These are phyloP conservation scores for Callocephalon fimbriatum DNA, from an alignment of 2,113 vertebrate species.

Conservation along the genomic window DNA sequence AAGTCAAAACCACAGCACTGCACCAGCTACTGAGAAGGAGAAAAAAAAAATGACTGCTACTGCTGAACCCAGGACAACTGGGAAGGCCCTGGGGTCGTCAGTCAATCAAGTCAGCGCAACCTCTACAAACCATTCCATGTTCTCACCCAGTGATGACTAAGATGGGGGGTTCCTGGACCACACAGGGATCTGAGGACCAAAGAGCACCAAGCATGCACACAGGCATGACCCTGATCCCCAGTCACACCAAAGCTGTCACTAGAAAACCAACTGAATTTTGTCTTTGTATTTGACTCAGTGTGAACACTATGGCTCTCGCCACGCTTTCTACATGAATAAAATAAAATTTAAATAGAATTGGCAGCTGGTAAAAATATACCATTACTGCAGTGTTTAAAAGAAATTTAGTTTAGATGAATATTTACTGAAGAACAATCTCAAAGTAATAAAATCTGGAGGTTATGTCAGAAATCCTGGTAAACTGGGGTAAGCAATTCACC, in stretches of 20 bases:
- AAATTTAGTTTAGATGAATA: neutral
- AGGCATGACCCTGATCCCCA: neutral
- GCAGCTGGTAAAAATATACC: neutral
- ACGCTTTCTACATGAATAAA: neutral
- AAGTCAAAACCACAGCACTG: no score
- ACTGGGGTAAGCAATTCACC: neutral
- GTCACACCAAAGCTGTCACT: rapidly evolving
- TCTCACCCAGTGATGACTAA: rapidly evolving
- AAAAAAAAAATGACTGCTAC: no score
- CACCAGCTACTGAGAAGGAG: no score
- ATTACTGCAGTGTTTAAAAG: neutral
- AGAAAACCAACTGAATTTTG: neutral
- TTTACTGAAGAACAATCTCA: neutral
- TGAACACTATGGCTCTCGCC: neutral
- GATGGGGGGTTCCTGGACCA: neutral
- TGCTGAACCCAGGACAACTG: no score
- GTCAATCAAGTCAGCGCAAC: neutral
- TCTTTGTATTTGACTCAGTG: neutral
- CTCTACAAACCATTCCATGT: neutral
- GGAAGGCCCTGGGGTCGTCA: neutral
- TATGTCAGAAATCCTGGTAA: neutral
- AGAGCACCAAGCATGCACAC: rapidly evolving
- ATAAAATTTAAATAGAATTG: neutral
- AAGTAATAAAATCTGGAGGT: neutral
- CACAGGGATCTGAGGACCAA: no score